These are phyloP conservation scores for Cottoperca gobio DNA, from an alignment of 2,797 vertebrate species.

Conservation along the genomic window DNA sequence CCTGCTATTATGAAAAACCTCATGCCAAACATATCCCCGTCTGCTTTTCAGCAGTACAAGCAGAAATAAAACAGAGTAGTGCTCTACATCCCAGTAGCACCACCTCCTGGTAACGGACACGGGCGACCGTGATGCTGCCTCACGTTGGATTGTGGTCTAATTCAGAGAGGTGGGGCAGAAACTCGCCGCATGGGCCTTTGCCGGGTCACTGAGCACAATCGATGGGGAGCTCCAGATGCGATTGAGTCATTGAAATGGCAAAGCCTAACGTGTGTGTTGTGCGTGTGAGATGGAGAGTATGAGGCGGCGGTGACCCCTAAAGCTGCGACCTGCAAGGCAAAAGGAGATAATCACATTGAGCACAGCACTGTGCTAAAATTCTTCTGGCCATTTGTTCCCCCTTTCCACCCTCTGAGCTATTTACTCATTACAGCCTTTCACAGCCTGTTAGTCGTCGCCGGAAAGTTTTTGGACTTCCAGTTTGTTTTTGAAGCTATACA, in stretches of 20 bases:
- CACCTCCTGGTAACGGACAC: constrained; percentile 74
- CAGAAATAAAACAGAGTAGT: constrained; percentile 33
- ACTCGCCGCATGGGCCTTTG: constrained; percentile 72
- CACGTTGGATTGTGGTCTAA: constrained; percentile 28
- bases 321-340: constrained; percentile 70
- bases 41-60: constrained; percentile 51
- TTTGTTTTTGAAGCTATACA: constrained; percentile 46
- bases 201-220: constrained; percentile 83
- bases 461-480: constrained; percentile 49
- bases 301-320: constrained; percentile 75
- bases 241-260: constrained; percentile 86
- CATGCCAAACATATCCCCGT: constrained; percentile 56
- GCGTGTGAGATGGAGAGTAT: constrained; percentile 35
- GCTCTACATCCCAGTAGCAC: constrained; percentile 72
- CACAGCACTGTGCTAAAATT: constrained; percentile 65
- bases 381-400: constrained; percentile 60
- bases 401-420: constrained; percentile 55
- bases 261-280: constrained; percentile 67
- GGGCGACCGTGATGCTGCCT: constrained; percentile 37
- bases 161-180: constrained; percentile 62
- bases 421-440: constrained; percentile 64
- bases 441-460: constrained; percentile 50
- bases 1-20: constrained; percentile 58
- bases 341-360: constrained; percentile 79
- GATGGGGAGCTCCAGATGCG: constrained; percentile 81